These are phyloP conservation scores for Coranthus polyacanthus DNA, from an alignment of 2,797 vertebrate genomes.

Conservation along the genomic window DNA sequence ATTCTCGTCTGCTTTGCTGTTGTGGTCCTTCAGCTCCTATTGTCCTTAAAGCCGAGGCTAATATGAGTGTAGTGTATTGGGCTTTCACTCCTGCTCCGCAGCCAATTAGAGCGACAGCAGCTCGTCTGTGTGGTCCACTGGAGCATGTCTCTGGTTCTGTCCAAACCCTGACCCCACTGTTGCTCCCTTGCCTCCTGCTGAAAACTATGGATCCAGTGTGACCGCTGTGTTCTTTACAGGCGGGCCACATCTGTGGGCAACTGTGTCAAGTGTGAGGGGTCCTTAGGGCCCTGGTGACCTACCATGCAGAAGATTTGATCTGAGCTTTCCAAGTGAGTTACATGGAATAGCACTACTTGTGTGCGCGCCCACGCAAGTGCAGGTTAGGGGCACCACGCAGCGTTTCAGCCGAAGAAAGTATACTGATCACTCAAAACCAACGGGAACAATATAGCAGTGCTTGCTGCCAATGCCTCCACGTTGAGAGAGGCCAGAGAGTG, in stretches of 20 bases:
- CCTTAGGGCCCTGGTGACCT: constrained; percentile 57
- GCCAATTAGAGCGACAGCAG: constrained; percentile 76
- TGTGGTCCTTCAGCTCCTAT: constrained; percentile 69
- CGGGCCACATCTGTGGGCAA: constrained; percentile 45
- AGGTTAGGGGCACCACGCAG: constrained; percentile 18
- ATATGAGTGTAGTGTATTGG: constrained; percentile 46
- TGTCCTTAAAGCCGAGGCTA: constrained; percentile 71
- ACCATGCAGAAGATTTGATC: constrained; percentile 65
- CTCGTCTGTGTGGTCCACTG: constrained; percentile 66
- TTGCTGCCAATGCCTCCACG: constrained; percentile 53
- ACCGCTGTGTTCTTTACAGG: constrained; percentile 34
- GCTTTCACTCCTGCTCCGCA: constrained; percentile 52
- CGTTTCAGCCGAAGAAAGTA: constrained; percentile 54
- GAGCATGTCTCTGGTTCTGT: constrained; percentile 72
- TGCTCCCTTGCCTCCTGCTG: constrained; percentile 27
- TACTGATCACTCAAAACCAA: constrained; percentile 53
- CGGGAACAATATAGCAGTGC: constrained; percentile 56
- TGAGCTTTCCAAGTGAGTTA: constrained; percentile 40
- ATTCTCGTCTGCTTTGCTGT: constrained; percentile 79
- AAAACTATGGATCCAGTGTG: constrained; percentile 44
- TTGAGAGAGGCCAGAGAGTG: constrained; percentile 38
- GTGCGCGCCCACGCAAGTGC: constrained; percentile 10
- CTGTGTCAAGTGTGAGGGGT: constrained; percentile 56
- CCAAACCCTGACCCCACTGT: constrained; percentile 60
- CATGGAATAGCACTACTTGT: constrained; percentile 9